Evolutionary conservation across 2,113 vertebrate species (phyloP).

Genomic region (Hiodon tergisus): DNA sequence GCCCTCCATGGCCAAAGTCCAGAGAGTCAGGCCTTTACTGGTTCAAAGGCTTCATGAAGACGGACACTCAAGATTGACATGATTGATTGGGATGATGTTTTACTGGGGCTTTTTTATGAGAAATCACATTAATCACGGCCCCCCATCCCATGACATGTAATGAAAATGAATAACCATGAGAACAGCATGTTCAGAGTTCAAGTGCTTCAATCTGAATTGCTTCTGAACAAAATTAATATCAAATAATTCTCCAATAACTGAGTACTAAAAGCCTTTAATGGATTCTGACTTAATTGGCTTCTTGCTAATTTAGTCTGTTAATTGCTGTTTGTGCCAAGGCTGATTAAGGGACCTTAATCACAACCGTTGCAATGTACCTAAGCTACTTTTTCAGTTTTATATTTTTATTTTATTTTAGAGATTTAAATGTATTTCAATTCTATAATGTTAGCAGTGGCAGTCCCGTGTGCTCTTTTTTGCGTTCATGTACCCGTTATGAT

Average conservation of each 20-base stretch:
- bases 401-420: neutral
- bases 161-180: conserved; percentile 27
- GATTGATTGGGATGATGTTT: neutral
- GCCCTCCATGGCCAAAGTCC: too few species aligned
- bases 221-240: conserved; percentile 35
- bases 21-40: neutral
- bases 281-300: conserved; percentile 31
- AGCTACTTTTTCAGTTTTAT: neutral
- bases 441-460: neutral
- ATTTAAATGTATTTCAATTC: neutral
- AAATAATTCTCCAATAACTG: conserved; percentile 38
- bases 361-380: conserved; percentile 15
- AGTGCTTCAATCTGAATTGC: conserved; percentile 26
- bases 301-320: conserved; percentile 32
- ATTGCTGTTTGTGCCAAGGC: conserved; percentile 33
- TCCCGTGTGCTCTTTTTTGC: neutral
- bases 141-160: conserved; percentile 22
- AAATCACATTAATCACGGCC: conserved; percentile 24
- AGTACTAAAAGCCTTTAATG: conserved; percentile 37
- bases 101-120: neutral
- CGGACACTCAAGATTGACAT: neutral
- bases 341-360: conserved; percentile 21
- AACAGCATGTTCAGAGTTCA: conserved; percentile 25
- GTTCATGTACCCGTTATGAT: neutral
- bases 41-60: neutral